Percentiles rank a stretch among this genome's conserved stretches.
Evolutionary conservation across 2,797 vertebrate genomes (phyloP).

Genomic region (Anguilla megastoma): DNA sequence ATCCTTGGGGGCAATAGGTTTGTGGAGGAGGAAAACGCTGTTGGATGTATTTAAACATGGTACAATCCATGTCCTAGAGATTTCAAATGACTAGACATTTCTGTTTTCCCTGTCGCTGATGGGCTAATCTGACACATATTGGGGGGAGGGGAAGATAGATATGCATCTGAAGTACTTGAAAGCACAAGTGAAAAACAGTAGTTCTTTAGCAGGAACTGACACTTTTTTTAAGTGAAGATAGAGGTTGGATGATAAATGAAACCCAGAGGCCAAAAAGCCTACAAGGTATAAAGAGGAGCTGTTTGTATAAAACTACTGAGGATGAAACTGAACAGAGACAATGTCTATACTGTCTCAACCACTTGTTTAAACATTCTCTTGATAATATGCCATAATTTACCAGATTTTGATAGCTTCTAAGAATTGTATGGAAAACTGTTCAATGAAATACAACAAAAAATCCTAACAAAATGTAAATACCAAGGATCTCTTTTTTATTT

Average conservation of each 20-base stretch:
- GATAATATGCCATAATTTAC: neutral
- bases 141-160: neutral
- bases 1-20: neutral
- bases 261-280: neutral
- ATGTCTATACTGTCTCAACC: conserved; percentile 22
- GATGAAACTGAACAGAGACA: conserved; percentile 46
- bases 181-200: neutral
- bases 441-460: neutral
- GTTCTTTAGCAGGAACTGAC: neutral
- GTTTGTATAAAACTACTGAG: conserved; percentile 26
- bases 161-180: conserved; percentile 9
- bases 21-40: neutral
- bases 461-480: neutral
- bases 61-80: neutral
- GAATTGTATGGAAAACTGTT: conserved; percentile 6
- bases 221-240: conserved; percentile 7
- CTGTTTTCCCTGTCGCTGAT: neutral
- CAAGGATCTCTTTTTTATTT: neutral
- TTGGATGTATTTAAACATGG: neutral
- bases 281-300: neutral
- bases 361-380: conserved; percentile 34
- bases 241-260: conserved; percentile 28
- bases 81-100: neutral
- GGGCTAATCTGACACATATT: neutral
- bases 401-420: neutral